A percentile compares a stretch with the other conserved stretches of the same genome.
Evolutionary conservation across 2,888 invertebrate genomes (phyloP).

Genomic region (Troglohyphantes excavatus): DNA sequence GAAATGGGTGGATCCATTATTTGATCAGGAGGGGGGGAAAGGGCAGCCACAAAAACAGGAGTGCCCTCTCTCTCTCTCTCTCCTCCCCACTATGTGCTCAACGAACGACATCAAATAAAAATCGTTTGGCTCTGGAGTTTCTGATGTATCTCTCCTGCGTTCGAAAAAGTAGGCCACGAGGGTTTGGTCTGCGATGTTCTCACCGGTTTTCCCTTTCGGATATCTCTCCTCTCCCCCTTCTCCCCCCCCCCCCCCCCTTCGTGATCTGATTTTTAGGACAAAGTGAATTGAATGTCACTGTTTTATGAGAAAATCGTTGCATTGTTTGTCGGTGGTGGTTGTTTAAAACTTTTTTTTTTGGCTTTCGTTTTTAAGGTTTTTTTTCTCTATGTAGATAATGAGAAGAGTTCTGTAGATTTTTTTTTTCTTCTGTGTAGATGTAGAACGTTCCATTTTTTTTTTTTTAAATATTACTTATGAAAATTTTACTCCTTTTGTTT

Average conservation of each 20-base stretch:
- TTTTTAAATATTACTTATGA: no score
- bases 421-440: no score
- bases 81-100: no score
- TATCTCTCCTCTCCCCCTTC: background rate
- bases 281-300: conserved; percentile 21
- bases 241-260: background rate
- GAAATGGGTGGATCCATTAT: conserved; percentile 44
- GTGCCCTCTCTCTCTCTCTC: no score
- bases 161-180: conserved; percentile 53
- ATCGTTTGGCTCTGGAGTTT: background rate
- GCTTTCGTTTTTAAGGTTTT: no score
- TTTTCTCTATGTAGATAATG: no score
- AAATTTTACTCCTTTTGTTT: no score
- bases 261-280: no score
- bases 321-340: background rate
- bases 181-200: conserved; percentile 30
- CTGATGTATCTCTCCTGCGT: background rate
- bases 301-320: conserved; percentile 4
- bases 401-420: no score
- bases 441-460: no score
- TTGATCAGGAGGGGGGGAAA: background rate
- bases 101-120: conserved; percentile 2
- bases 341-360: no score
- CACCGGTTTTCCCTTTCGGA: conserved; percentile 60
- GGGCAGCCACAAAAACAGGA: no score